Conservation (phyloP, 2,888 invertebrate genomes). For the Oscheius sp. region DNA sequence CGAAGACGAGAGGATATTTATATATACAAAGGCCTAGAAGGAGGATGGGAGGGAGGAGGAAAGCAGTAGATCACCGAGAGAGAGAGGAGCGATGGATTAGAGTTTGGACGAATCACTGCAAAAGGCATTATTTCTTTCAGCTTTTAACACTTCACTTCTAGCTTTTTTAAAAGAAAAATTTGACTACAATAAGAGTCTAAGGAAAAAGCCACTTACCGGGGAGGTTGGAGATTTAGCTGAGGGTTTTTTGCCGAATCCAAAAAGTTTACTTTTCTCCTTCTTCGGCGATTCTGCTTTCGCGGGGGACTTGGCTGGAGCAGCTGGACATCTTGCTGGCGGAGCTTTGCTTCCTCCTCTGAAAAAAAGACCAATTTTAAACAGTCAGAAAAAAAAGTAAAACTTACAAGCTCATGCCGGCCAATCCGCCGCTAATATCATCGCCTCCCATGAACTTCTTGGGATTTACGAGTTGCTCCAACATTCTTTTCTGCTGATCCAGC, state of each 20-base stretch:
- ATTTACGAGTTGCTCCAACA: slow-evolving; percentile 91
- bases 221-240: slow-evolving; percentile 47
- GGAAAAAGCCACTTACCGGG: slow-evolving; percentile 27
- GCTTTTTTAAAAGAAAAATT: neutral
- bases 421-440: slow-evolving; percentile 59
- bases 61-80: neutral
- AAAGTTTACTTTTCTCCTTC: slow-evolving; percentile 52
- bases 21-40: neutral
- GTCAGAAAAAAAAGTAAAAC: slow-evolving; percentile 13
- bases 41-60: neutral
- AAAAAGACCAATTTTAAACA: neutral
- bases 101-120: neutral
- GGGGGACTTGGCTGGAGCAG: slow-evolving; percentile 4
- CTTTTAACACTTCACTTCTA: neutral
- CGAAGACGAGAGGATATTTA: neutral
- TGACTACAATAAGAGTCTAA: neutral
- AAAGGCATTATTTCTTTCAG: neutral
- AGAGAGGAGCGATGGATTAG: neutral
- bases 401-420: slow-evolving; percentile 59
- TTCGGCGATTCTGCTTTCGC: slow-evolving; percentile 48
- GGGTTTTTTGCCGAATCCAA: slow-evolving; percentile 63
- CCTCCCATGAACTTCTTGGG: slow-evolving; percentile 74
- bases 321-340: slow-evolving; percentile 31
- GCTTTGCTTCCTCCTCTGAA: slow-evolving; percentile 32
- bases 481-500: slow-evolving; percentile 89